Evolutionary conservation across 2,797 vertebrate species (phyloP), one percentile per base, ranked within the genome.

Genomic region (Chanos chanos): DNA sequence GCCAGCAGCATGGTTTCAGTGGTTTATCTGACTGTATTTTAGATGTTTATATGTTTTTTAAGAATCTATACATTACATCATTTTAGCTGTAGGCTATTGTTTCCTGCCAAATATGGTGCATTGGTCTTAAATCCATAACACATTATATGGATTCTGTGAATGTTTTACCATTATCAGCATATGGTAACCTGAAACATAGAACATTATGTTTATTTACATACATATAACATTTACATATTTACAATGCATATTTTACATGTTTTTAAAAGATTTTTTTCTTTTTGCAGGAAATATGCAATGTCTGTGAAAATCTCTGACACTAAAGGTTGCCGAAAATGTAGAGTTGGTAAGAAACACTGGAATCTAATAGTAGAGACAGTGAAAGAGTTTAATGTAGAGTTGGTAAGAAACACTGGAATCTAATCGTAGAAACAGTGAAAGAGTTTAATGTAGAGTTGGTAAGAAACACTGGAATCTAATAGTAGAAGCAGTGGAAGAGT

Each of bases 241-340:
- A n/a, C n/a, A n/a, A n/a, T n/a, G n/a, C n/a, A n/a, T n/a, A n/a
- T n/a, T n/a, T n/a, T n/a, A n/a, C n/a, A n/a, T n/a, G 4, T 31
- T 1, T 21, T 37, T 30, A 3, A 15, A 10, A 4, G 30, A 18
- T 13, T 2, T 39, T 31, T 58, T 83, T 61, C 3, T 70, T 8
- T 27, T 56, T 85, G 18, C 74, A 94, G 93, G 85, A 94, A 92
- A 76, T 94, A 92, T 83, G 88, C 91, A 2, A 91, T 94, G 61
- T 93, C 93, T 76, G 87, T 89, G 56, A 94, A 94, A 85, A 93
- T 94, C 70, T 93, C 93, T 21, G 92, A 94, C 77, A 94, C 93
- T 50, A 94, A 94, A 61, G 91, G 91, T 77, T 94, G 93, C 84
- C 92, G 93, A 63, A 93, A 88, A 72, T 93, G 93, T 74, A 92